A percentile compares a stretch with the other conserved stretches of the same genome.
Evolutionary conservation across 2,888 invertebrate species (phyloP).

Genomic region (Entomobrya multifasciata): DNA sequence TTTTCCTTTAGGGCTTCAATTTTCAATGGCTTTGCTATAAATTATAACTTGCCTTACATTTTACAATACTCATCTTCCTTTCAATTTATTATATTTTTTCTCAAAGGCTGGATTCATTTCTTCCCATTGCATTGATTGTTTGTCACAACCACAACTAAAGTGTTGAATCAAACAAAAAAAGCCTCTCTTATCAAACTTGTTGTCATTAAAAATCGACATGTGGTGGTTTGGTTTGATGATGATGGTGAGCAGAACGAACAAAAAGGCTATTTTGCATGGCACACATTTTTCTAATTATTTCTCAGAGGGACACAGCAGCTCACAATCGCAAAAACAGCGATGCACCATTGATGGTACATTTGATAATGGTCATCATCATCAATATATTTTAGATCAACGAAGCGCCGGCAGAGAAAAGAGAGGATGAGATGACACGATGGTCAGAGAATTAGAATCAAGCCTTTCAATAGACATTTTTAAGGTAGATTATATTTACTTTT

Average conservation of each 20-base stretch:
- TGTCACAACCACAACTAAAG: conserved; percentile 41
- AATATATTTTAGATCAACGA: too few species aligned
- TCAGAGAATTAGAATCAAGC: not conserved
- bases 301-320: conserved; percentile 34
- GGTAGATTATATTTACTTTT: too few species aligned
- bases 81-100: conserved; percentile 46
- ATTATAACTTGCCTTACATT: not conserved
- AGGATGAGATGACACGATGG: conserved; percentile 32
- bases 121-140: conserved; percentile 15
- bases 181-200: not conserved
- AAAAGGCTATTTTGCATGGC: conserved; percentile 43
- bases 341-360: conserved; percentile 62
- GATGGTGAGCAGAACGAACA: too few species aligned
- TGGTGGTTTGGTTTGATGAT: too few species aligned
- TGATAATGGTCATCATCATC: conserved; percentile 51
- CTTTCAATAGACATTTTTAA: too few species aligned
- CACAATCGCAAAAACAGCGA: too few species aligned
- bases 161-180: not conserved
- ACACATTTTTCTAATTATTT: conserved; percentile 67
- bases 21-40: not conserved
- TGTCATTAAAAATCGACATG: conserved; percentile 46
- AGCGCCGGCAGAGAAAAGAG: not conserved
- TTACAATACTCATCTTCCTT: conserved; percentile 25
- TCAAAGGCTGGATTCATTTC: conserved; percentile 42
- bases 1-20: not conserved